Evolutionary conservation across 2,113 vertebrate genomes (phyloP).

Genomic region (Numenius arquata): DNA sequence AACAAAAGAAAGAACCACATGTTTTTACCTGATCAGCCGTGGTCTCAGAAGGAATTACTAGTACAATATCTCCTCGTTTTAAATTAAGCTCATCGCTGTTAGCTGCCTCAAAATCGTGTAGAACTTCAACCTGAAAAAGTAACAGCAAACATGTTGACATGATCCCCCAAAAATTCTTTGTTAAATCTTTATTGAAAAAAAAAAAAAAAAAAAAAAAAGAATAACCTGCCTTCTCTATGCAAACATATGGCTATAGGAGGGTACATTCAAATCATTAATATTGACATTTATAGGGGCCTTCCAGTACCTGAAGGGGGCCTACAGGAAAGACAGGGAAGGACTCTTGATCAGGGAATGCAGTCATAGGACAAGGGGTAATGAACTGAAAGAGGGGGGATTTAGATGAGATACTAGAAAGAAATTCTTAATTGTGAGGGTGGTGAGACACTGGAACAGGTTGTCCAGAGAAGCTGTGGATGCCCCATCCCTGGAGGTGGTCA

Average conservation of each 20-base stretch:
- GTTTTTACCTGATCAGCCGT: constrained; percentile 89
- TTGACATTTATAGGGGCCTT: neutral
- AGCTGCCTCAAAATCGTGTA: constrained; percentile 95
- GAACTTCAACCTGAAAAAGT: constrained; percentile 83
- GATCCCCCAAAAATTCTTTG: neutral
- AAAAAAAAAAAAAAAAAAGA: neutral
- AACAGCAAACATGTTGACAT: neutral
- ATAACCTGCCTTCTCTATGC: neutral
- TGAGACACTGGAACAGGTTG: too few relatives aligned
- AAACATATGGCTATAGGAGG: neutral
- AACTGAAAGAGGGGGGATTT: too few relatives aligned
- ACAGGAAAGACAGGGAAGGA: too few relatives aligned
- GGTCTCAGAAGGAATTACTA: constrained; percentile 87
- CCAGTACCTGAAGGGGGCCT: too few relatives aligned
- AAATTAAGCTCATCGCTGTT: constrained; percentile 92
- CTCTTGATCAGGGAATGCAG: too few relatives aligned
- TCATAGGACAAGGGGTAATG: too few relatives aligned
- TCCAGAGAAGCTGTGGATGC: too few relatives aligned
- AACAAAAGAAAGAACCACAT: neutral
- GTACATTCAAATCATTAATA: neutral
- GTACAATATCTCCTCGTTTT: constrained; percentile 86
- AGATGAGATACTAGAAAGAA: too few relatives aligned
- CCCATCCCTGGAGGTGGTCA: too few relatives aligned
- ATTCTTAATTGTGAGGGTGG: too few relatives aligned
- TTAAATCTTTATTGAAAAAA: neutral